Conservation (phyloP, 2,888 invertebrate species). For the Lagria hirta region DNA sequence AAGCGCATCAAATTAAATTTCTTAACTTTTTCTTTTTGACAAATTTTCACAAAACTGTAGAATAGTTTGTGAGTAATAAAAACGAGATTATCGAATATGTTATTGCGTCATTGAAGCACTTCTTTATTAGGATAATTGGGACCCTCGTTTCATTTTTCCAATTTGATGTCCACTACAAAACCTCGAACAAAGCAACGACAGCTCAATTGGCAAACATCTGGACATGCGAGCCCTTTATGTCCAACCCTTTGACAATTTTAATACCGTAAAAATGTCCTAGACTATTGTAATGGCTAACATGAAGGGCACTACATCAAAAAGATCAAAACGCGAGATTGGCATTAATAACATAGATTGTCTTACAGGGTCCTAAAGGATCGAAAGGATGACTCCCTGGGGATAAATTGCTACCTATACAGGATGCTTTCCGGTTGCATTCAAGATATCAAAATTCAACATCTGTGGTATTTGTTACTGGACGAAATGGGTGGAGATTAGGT, state of each 20-base stretch:
- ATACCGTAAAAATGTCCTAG: constrained; percentile 17
- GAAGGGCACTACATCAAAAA: constrained; percentile 20
- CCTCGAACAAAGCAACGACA: constrained; percentile 26
- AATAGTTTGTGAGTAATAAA: no score
- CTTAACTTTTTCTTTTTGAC: no score
- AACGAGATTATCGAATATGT: no score
- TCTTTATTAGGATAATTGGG: constrained; percentile 17
- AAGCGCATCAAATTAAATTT: no score
- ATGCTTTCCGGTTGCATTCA: constrained; percentile 31
- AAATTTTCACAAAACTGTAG: no score
- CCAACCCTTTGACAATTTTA: constrained; percentile 27
- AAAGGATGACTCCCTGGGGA: constrained; percentile 43
- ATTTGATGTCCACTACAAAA: constrained; percentile 32
- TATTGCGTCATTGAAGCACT: no score
- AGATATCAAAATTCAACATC: constrained; percentile 19
- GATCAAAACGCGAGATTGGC: constrained; percentile 14
- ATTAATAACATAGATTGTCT: constrained; percentile 19
- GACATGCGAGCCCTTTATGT: constrained; percentile 29
- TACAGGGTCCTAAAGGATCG: constrained; percentile 3
- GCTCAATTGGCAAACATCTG: constrained; percentile 31
- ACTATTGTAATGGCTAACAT: constrained; percentile 13
- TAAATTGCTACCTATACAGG: constrained; percentile 41
- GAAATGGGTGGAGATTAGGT: constrained; percentile 14
- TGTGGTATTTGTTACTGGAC: constrained; percentile 6
- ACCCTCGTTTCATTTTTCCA: constrained; percentile 25